Percentiles rank a stretch among this genome's conserved stretches.
Evolutionary conservation across 30 jellyfish, hydroid and myxozoan species (phyloP).

Genomic region (Hydractinia symbiolongicarpus): DNA sequence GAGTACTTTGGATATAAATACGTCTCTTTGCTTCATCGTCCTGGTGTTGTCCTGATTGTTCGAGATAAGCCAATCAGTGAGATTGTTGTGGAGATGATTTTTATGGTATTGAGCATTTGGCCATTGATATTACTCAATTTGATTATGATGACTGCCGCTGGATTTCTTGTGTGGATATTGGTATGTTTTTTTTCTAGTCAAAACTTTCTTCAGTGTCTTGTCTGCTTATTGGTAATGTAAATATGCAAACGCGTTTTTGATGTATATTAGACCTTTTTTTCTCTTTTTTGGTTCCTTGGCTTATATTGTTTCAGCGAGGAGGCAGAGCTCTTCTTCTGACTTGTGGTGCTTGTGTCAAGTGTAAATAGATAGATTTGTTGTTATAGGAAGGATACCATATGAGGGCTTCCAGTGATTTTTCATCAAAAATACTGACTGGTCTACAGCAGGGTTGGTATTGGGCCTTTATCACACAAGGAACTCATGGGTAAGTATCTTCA

Average conservation of each 20-base stretch:
- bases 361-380: neutral
- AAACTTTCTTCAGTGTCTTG: neutral
- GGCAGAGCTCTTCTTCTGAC: too few species aligned
- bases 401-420: constrained; percentile 6
- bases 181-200: neutral
- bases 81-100: constrained; percentile 14
- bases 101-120: constrained; percentile 11
- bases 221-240: neutral
- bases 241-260: too few species aligned
- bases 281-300: too few species aligned
- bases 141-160: constrained; percentile 7
- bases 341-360: too few species aligned
- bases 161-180: constrained; percentile 22
- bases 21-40: constrained; percentile 19
- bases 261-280: too few species aligned
- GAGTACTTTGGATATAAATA: constrained; percentile 3
- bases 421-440: neutral
- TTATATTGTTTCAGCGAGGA: too few species aligned
- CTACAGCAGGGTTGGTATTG: constrained; percentile 23
- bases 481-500: constrained; percentile 7
- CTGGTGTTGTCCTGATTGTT: constrained; percentile 30
- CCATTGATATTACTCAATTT: constrained; percentile 20
- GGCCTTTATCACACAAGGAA: constrained; percentile 26
- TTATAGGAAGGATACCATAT: neutral
- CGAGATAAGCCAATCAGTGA: constrained; percentile 9